Evolutionary conservation across 1,140 invertebrate species (phyloP).

Genomic region (Phenacoccus solenopsis): DNA sequence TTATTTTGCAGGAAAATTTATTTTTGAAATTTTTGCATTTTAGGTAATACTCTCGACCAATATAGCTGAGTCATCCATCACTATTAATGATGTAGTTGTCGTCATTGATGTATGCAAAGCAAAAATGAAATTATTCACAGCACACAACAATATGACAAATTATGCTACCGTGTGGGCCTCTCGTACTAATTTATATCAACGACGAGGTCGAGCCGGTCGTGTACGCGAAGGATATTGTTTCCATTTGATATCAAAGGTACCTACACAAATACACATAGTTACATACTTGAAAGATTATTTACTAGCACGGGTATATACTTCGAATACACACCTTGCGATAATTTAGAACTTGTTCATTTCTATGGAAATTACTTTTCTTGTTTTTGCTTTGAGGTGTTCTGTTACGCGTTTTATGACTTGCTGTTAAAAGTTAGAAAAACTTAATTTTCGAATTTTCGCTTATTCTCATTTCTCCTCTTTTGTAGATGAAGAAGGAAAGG

Average conservation of each 20-base stretch:
- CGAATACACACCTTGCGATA: background rate
- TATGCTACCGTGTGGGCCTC: constrained; percentile 91
- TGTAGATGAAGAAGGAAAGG: no score
- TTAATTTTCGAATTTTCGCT: no score
- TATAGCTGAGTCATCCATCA: constrained; percentile 89
- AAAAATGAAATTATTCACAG: constrained; percentile 89
- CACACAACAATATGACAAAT: constrained; percentile 90
- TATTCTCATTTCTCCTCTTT: no score
- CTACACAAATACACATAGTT: no score
- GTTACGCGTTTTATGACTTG: no score
- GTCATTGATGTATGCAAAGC: constrained; percentile 92
- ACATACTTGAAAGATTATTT: background rate
- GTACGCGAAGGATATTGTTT: constrained; percentile 79
- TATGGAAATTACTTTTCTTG: no score
- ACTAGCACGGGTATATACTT: background rate
- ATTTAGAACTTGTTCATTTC: background rate
- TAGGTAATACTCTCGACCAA: constrained; percentile 79
- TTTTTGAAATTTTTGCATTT: no score
- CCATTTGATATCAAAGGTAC: constrained; percentile 60
- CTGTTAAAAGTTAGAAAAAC: no score
- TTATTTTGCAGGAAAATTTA: no score
- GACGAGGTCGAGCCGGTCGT: constrained; percentile 79
- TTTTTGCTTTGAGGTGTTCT: no score
- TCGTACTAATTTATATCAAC: constrained; percentile 78
- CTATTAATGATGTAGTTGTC: constrained; percentile 92